Conservation (phyloP, 1,140 invertebrate genomes). For the Glossosoma conforme region DNA sequence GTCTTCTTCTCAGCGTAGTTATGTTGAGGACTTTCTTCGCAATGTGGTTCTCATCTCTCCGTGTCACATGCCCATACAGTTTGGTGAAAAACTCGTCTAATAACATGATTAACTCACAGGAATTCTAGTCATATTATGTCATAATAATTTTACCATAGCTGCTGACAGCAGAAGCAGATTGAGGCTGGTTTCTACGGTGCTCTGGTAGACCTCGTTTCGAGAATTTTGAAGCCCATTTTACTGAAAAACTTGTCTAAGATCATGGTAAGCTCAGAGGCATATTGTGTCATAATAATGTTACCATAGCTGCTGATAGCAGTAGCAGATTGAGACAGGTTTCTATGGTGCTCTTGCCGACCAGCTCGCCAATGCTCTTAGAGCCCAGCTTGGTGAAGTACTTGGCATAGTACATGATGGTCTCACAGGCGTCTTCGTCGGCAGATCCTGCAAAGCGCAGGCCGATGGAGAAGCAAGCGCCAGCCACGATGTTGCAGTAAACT, state of each 20-base stretch:
- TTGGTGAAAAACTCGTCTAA: too few relatives aligned
- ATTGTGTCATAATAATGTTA: constrained; percentile 35
- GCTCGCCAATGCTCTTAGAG: constrained; percentile 70
- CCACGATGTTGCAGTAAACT: constrained; percentile 93
- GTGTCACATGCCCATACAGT: too few relatives aligned
- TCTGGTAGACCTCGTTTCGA: constrained; percentile 49
- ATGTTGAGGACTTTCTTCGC: too few relatives aligned
- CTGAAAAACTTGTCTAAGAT: too few relatives aligned
- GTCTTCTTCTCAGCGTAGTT: too few relatives aligned
- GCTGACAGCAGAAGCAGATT: constrained; percentile 77
- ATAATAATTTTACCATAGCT: constrained; percentile 51
- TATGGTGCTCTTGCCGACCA: constrained; percentile 83
- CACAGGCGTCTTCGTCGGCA: constrained; percentile 74
- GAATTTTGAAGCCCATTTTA: too few relatives aligned
- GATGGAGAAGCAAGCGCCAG: constrained; percentile 90
- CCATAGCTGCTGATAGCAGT: constrained; percentile 75
- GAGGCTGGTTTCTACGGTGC: constrained; percentile 84
- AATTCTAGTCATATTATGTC: constrained; percentile 2
- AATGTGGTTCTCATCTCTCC: too few relatives aligned
- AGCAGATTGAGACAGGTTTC: constrained; percentile 86
- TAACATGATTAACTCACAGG: too few relatives aligned
- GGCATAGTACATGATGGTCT: constrained; percentile 65
- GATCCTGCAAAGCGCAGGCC: constrained; percentile 92
- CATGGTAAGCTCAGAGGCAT: too few relatives aligned
- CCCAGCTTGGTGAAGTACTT: constrained; percentile 57